These are phyloP conservation scores for Orius laevigatus DNA, from an alignment of 1,140 invertebrate genomes.

Conservation along the genomic window DNA sequence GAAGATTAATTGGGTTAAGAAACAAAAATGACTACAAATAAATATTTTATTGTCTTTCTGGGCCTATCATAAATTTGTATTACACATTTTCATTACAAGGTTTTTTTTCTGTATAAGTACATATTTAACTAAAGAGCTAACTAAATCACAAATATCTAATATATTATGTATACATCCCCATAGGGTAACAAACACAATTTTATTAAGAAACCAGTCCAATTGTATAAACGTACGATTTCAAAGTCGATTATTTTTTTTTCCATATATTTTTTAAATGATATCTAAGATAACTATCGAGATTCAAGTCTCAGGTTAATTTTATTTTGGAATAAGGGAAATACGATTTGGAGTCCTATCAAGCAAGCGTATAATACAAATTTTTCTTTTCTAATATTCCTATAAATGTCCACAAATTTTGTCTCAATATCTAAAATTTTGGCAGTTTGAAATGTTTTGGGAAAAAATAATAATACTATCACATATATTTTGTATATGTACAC, in stretches of 20 bases:
- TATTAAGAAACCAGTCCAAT: conserved; percentile 1
- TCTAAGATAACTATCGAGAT: background rate
- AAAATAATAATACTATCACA: background rate
- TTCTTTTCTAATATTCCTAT: conserved; percentile 1
- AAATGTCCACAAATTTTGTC: background rate
- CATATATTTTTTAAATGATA: background rate
- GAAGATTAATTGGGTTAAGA: too few relatives aligned
- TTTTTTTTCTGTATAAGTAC: conserved; percentile 1
- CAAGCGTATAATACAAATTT: background rate
- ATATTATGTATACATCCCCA: background rate
- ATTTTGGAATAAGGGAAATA: background rate
- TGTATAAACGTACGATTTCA: background rate
- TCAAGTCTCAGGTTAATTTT: conserved; percentile 2
- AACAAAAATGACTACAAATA: conserved; percentile 16
- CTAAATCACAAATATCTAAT: conserved; percentile 9
- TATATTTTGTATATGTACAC: conserved; percentile 1
- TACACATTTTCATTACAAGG: conserved; percentile 1
- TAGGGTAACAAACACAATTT: background rate
- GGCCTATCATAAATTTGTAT: conserved; percentile 12
- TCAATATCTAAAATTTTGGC: conserved; percentile 4
- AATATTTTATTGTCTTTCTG: conserved; percentile 19
- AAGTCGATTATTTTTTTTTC: background rate
- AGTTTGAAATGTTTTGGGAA: background rate
- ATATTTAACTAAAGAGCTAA: conserved; percentile 7
- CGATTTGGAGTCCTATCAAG: too few relatives aligned